Evolutionary conservation across 2,797 vertebrate species (phyloP).

Genomic region (Dipus sagitta): DNA sequence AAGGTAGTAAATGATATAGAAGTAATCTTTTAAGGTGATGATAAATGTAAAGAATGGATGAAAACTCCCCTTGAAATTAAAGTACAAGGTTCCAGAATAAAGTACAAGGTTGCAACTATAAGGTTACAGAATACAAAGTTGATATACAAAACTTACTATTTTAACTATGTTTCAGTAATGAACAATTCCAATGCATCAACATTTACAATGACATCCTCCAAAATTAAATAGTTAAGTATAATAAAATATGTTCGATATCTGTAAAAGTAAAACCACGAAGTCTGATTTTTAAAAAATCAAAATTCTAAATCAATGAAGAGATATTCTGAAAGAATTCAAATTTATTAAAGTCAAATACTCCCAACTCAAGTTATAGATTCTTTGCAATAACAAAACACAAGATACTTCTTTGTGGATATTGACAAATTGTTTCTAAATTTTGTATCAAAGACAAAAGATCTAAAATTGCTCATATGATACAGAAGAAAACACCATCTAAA

Average conservation of each 20-base stretch:
- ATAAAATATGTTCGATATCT: not conserved
- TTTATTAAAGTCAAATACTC: constrained; percentile 22
- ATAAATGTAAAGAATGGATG: not conserved
- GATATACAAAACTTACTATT: not conserved
- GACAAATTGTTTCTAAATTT: not conserved
- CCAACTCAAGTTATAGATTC: not conserved
- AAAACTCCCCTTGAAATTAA: not conserved
- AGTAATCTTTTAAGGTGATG: constrained; percentile 16
- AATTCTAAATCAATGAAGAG: not conserved
- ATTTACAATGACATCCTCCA: not conserved
- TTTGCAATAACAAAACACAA: not conserved
- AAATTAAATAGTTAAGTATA: constrained; percentile 33
- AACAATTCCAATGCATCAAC: not conserved
- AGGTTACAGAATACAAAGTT: not conserved
- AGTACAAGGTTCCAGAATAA: not conserved
- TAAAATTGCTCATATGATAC: not conserved
- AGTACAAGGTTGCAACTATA: not conserved
- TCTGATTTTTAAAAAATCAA: not conserved
- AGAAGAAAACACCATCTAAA: not conserved
- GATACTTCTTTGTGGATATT: not conserved
- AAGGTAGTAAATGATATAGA: not conserved
- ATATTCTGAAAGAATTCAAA: not conserved
- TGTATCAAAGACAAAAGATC: not conserved
- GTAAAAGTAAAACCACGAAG: not conserved
- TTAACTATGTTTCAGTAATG: not conserved